Conservation (phyloP, 2,888 invertebrate species). For the Geotrupes spiniger region DNA sequence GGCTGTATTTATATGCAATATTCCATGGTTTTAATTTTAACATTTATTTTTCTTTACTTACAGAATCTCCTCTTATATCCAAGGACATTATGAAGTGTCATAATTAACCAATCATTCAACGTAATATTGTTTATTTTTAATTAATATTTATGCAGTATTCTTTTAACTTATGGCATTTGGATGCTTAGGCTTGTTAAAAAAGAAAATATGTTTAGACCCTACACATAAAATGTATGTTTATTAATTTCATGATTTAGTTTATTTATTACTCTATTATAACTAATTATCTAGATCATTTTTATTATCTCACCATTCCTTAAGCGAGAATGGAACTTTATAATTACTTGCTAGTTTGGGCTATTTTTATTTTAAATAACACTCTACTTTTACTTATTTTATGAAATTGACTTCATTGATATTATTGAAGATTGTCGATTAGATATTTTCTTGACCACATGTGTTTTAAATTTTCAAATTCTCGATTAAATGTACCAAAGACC, state of each 20-base stretch:
- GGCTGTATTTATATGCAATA: conserved; percentile 14
- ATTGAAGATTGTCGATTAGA: too few species aligned
- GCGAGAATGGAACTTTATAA: too few species aligned
- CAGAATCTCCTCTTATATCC: conserved; percentile 46
- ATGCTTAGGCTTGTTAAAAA: conserved; percentile 3
- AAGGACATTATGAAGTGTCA: conserved; percentile 41
- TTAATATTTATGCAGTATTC: conserved; percentile 9
- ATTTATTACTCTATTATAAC: too few species aligned
- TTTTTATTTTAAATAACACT: too few species aligned
- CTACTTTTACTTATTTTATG: too few species aligned
- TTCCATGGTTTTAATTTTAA: conserved; percentile 24
- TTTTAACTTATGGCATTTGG: conserved; percentile 9
- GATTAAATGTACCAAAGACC: too few species aligned
- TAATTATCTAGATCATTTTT: too few species aligned
- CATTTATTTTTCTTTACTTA: conserved; percentile 40
- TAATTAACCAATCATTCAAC: conserved; percentile 23
- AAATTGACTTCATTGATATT: too few species aligned
- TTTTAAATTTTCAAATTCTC: too few species aligned
- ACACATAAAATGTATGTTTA: conserved; percentile 9
- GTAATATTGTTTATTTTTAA: conserved; percentile 11
- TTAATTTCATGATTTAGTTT: conserved; percentile 1
- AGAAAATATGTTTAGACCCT: conserved; percentile 14
- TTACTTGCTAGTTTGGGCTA: too few species aligned
- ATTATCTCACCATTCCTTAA: too few species aligned
- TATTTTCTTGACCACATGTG: too few species aligned